Base-by-base conservation (phyloP, 2,797 vertebrate species). In the Echiichthys vipera region DNA sequence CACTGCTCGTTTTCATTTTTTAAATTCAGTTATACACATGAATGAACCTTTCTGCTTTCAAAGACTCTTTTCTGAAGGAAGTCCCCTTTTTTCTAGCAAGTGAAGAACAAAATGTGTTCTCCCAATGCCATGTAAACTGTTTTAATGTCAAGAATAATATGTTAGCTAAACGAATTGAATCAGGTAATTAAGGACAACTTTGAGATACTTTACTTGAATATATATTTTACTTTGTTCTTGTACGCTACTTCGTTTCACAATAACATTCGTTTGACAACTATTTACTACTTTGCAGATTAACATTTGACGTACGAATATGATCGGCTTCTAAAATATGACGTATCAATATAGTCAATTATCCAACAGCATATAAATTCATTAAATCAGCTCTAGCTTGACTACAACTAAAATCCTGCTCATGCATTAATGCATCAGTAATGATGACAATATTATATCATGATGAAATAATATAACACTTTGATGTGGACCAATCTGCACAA, bases 81-180 rank as follows among this genome's bases (percentile, higher is more conserved):
- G 3, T 13, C 1, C 12, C n/a, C n/a, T 50, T 57, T 45, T 37
- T 66, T 56, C 45, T 37, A 72, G 47, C 47, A 69, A 75, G 76
- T 67, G 36, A 29, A 36, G n/a, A 22, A 20, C 25, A 7, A 37
- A 69, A 64, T 30, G 4, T 46, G 32, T 71, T 47, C n/a, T 14
- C n/a, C 57, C 7, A 39, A 15, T 42, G 25, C 17, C 24, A 29
- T 37, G 25, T 39, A 17, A 61, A 64, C 17, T 34, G 13, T 25
- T 20, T 10, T 17, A 2, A 43, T 27, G n/a, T 45, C 29, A 36
- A 15, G 6, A 15, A 22, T 22, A 5, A 54, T 22, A 55, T 10
- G 2, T 20, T 32, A 22, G 29, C 5, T 30, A n/a, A 18, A n/a
- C n/a, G n/a, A n/a, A n/a, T n/a, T n/a, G n/a, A n/a, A n/a, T n/a